phyloP scores from a whole-genome alignment of 2,113 vertebrate genomes.

The Phaethornis superciliosus region DNA sequence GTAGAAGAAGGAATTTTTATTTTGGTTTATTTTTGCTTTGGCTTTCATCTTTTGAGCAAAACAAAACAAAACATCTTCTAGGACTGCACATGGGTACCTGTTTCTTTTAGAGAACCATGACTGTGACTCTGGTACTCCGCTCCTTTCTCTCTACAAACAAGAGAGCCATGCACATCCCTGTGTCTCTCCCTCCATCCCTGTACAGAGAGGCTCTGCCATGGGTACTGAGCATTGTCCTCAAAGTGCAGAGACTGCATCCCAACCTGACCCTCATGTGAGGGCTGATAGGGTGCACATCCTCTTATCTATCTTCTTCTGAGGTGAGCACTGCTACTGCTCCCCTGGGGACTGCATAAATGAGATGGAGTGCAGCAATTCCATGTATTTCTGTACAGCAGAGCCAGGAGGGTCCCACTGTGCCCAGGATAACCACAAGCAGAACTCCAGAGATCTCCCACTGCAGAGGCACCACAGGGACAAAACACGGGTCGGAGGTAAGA shows the following conservation, averaged over 20 bases:
- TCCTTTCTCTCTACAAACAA: not conserved
- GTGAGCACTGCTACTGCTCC: not conserved
- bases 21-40: not conserved
- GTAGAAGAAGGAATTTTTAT: not conserved
- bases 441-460: not conserved
- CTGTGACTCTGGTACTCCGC: not conserved
- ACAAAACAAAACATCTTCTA: not conserved
- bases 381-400: not conserved
- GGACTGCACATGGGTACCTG: not conserved
- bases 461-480: not conserved
- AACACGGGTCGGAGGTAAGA: accelerated
- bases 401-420: not conserved
- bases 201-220: not conserved
- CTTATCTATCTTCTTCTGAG: not conserved
- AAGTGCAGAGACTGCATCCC: not conserved
- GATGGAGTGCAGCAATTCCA: not conserved
- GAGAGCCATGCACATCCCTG: not conserved
- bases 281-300: not conserved
- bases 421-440: not conserved
- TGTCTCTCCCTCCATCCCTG: not conserved
- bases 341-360: not conserved
- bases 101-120: not conserved
- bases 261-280: not conserved
- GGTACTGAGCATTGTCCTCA: not conserved
- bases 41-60: not conserved